Conservation (phyloP, 2,888 invertebrate species). For the Gryllus longicercus region DNA sequence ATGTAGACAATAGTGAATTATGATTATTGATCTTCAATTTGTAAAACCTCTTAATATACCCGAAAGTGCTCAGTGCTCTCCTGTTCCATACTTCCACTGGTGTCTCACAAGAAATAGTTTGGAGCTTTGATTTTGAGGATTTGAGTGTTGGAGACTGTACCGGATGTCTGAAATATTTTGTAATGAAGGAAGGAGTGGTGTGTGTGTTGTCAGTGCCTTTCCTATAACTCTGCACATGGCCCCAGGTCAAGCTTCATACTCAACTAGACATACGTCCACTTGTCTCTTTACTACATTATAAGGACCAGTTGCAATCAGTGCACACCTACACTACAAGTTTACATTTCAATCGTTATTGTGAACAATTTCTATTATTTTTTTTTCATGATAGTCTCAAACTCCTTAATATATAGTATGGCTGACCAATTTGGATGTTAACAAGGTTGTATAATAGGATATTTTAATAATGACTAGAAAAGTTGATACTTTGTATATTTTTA, state of each 20-base stretch:
- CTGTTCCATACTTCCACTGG: no score
- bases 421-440: slow-evolving; percentile 22
- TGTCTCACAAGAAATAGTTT: no score
- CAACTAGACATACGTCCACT: slow-evolving; percentile 17
- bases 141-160: no score
- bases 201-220: slow-evolving; percentile 32
- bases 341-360: background rate
- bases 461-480: slow-evolving; percentile 19
- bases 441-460: slow-evolving; percentile 22
- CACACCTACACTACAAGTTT: background rate
- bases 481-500: slow-evolving; percentile 24
- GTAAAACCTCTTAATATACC: no score
- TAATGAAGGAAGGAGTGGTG: background rate
- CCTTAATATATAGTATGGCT: background rate
- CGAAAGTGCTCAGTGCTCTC: no score
- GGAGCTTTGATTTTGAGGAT: no score
- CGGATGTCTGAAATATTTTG: background rate
- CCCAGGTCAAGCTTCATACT: background rate
- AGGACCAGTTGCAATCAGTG: background rate
- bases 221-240: slow-evolving; percentile 25
- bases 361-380: background rate
- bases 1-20: no score
- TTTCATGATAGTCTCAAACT: background rate
- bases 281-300: background rate
- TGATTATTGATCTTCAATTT: no score